Evolutionary conservation across 64 coral and sea anemone genomes (phyloP).

Genomic region (Montipora sp.): DNA sequence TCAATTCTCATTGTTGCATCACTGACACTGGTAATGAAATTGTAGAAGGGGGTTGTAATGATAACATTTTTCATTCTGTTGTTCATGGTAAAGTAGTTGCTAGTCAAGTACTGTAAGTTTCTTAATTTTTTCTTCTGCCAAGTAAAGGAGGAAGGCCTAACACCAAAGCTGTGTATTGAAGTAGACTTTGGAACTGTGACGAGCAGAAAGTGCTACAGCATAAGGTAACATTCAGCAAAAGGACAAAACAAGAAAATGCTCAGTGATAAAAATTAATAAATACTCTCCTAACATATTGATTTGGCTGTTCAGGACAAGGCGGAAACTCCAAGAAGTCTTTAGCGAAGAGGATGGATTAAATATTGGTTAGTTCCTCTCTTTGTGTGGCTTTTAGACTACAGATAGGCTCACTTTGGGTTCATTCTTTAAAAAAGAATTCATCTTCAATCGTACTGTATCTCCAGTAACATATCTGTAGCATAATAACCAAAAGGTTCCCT

Average conservation of each 20-base stretch:
- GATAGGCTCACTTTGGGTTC: not conserved
- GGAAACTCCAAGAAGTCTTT: conserved; percentile 88
- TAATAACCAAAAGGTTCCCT: too few species aligned
- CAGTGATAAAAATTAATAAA: not conserved
- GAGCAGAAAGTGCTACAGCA: conserved; percentile 86
- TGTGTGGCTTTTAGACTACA: not conserved
- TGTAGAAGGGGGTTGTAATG: too few species aligned
- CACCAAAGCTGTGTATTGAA: conserved; percentile 90
- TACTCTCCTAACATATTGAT: not conserved
- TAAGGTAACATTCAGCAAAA: conserved; percentile 60
- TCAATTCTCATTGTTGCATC: too few species aligned
- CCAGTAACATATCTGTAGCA: too few species aligned
- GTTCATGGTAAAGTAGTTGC: too few species aligned
- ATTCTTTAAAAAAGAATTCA: too few species aligned
- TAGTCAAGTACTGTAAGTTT: too few species aligned
- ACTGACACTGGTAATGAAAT: too few species aligned
- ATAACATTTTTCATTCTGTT: too few species aligned
- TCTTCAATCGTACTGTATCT: too few species aligned
- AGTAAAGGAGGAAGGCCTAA: conserved; percentile 70
- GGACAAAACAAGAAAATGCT: too few species aligned
- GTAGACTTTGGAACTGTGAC: conserved; percentile 89
- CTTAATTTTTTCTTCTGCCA: not conserved
- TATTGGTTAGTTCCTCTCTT: conserved; percentile 57
- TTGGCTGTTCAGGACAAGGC: conserved; percentile 63
- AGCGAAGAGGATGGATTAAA: conserved; percentile 76